Conservation (phyloP, 1,140 invertebrate genomes). For the Macrobrachium nipponense region DNA sequence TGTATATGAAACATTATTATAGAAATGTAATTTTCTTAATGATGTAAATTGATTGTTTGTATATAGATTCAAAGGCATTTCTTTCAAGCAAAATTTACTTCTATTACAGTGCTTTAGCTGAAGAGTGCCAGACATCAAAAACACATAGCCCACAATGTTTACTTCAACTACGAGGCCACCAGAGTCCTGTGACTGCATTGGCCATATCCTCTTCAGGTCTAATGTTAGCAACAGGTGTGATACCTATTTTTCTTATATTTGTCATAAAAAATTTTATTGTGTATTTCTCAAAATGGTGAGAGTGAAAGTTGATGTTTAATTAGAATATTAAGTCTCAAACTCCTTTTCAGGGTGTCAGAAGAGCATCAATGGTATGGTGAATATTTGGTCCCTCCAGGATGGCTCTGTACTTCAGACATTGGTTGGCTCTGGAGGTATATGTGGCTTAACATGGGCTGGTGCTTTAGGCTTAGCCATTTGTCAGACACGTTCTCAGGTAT, state of each 20-base stretch:
- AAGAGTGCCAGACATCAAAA: neutral
- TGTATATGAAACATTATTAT: too few relatives aligned
- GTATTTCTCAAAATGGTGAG: neutral
- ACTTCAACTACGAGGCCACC: slow-evolving; percentile 72
- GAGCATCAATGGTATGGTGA: slow-evolving; percentile 73
- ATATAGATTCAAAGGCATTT: neutral
- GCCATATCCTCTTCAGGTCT: slow-evolving; percentile 71
- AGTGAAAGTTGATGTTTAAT: neutral
- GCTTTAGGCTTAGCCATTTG: slow-evolving; percentile 71
- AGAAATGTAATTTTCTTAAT: too few relatives aligned
- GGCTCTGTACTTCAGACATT: slow-evolving; percentile 74
- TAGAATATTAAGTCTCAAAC: neutral
- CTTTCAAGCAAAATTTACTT: neutral
- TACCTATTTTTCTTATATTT: neutral
- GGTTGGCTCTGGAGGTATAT: slow-evolving; percentile 72
- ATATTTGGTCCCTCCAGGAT: slow-evolving; percentile 76
- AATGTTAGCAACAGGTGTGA: slow-evolving; percentile 72
- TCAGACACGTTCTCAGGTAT: slow-evolving; percentile 73
- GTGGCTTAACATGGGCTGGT: slow-evolving; percentile 71
- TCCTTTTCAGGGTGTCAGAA: slow-evolving; percentile 64
- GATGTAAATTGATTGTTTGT: too few relatives aligned
- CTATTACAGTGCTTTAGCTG: neutral
- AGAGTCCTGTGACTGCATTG: slow-evolving; percentile 72
- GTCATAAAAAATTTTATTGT: neutral
- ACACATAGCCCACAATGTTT: slow-evolving; percentile 58